These are phyloP conservation scores for Dynastes maya DNA, from an alignment of 2,888 invertebrate species.

Conservation along the genomic window DNA sequence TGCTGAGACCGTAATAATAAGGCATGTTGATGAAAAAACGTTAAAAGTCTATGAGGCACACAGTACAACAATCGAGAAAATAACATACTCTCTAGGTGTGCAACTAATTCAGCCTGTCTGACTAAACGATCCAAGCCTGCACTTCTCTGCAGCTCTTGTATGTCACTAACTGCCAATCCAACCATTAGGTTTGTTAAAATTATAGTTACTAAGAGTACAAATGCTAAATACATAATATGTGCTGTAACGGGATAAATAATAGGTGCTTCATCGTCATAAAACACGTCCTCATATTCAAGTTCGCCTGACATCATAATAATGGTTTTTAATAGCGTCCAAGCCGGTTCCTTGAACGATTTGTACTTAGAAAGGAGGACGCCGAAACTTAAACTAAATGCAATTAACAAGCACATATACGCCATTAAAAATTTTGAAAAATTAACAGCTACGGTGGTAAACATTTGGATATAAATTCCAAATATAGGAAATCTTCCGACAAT, in stretches of 20 bases:
- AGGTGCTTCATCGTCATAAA: slow-evolving; percentile 73
- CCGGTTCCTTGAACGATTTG: slow-evolving; percentile 79
- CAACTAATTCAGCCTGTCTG: slow-evolving; percentile 86
- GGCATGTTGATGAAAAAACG: slow-evolving; percentile 81
- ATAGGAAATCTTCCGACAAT: slow-evolving; percentile 89
- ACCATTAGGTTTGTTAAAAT: slow-evolving; percentile 88
- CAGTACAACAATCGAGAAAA: slow-evolving; percentile 83
- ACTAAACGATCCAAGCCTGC: slow-evolving; percentile 87
- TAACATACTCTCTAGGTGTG: slow-evolving; percentile 86
- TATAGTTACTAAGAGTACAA: slow-evolving; percentile 85
- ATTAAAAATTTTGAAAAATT: slow-evolving; percentile 88
- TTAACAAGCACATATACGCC: slow-evolving; percentile 85
- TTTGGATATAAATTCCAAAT: slow-evolving; percentile 89
- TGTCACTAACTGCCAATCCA: slow-evolving; percentile 89
- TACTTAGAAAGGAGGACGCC: slow-evolving; percentile 87
- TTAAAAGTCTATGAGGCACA: slow-evolving; percentile 75
- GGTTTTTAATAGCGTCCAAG: slow-evolving; percentile 81
- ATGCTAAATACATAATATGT: slow-evolving; percentile 83
- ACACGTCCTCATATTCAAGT: slow-evolving; percentile 88
- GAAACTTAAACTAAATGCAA: slow-evolving; percentile 87
- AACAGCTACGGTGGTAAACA: slow-evolving; percentile 88
- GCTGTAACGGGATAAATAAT: slow-evolving; percentile 82
- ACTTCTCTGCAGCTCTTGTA: slow-evolving; percentile 85
- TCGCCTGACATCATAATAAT: slow-evolving; percentile 94
- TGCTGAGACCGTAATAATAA: slow-evolving; percentile 83